Base-by-base conservation (phyloP, 2,797 vertebrate species). In the Mormyrus hasselquistii region DNA sequence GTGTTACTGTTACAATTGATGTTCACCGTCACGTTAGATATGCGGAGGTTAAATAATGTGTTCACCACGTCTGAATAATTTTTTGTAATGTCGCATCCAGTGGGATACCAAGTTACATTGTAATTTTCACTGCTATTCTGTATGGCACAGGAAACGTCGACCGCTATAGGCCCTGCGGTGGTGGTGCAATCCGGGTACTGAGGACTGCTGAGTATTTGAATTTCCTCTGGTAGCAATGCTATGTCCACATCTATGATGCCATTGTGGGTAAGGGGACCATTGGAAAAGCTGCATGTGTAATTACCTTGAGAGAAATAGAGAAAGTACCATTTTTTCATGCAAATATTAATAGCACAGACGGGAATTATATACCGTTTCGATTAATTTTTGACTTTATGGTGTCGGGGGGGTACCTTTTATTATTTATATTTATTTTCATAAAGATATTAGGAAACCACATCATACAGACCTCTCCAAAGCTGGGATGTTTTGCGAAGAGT, bases 381-480 rank as follows among this genome's bases (percentile, higher is more conserved):
- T 34, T 34, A 73, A 38, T 14, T 14, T 73, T 73, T 76, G 69
- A 16, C 2, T 76, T 73, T 76, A 34, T 0, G 9, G 14, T 79
- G 34, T 44, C 34, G 2, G 25, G 25, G 19, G 62, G 25, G 0
- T 19, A 79, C 4, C 34, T 7, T 79, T 25, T 44, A 38, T 59
- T 59, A 22, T 0, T 41, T 6, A 41, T 41, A 34, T 44, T 44
- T 79, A 76, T 76, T 79, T 44, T 19, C 16, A 19, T 3, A 79
- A 79, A 41, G 19, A 79, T 4, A 79, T 50, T 12, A 22, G 14
- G 47, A 49, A 84, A 84, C 22, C 82, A 84, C 82, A 0, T 84
- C 14, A 91, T 59, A 90, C 88, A 16, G 91, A 95, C 94, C 95
- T 92, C 44, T 82, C 95, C 95, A 96, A 47, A 89, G 16, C 79